Evolutionary conservation across 2,797 vertebrate species (phyloP), one percentile per base, ranked within the genome.

Genomic region (Ibycter americanus): DNA sequence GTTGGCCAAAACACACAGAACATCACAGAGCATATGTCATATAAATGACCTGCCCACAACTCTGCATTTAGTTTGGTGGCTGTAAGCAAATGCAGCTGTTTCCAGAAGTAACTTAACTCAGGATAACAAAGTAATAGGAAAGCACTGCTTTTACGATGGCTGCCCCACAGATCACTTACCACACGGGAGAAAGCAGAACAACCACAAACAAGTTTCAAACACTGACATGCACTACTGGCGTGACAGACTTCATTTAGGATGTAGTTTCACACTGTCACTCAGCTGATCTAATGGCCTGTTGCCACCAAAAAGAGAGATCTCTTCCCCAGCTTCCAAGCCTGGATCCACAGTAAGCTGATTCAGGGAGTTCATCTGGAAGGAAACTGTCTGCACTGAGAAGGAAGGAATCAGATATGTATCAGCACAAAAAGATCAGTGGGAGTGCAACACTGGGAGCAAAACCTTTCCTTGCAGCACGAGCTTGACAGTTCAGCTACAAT

Each of bases 231-330:
- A 1, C 22, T 42, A 5, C 68, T 19, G 42, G 34, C 49, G 52
- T 0, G 0, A 31, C 54, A 18, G 17, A 17, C 15, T 73, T 56
- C 4, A 0, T 12, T 61, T 15, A 22, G n/a, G 61, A 26, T 13
- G 23, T 18, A 72, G 31, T 14, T 83, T 66, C 4, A 5, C 6
- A 0, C 19, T 9, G 38, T 1, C 3, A 4, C 56, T 63, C 47
- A 46, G 32, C 59, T 83, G 55, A 71, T 59, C 56, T 67, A 49
- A 23, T 2, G 38, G 36, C 51, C 54, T 46, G 46, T 9, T 80
- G 80, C 65, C 93, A 66, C 42, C 2, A 1, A 36, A 79, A 61
- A 55, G 11, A 27, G 32, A 6, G 8, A 36, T 63, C 16, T 65
- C 59, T 4, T 44, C 22, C 34, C 46, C 32, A 42, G 2, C 19